Percentiles rank a stretch among this genome's conserved stretches.
These are phyloP conservation scores for Epizoanthus scotinus DNA, from an alignment of 92 coral and sea anemone genomes.

Conservation along the genomic window DNA sequence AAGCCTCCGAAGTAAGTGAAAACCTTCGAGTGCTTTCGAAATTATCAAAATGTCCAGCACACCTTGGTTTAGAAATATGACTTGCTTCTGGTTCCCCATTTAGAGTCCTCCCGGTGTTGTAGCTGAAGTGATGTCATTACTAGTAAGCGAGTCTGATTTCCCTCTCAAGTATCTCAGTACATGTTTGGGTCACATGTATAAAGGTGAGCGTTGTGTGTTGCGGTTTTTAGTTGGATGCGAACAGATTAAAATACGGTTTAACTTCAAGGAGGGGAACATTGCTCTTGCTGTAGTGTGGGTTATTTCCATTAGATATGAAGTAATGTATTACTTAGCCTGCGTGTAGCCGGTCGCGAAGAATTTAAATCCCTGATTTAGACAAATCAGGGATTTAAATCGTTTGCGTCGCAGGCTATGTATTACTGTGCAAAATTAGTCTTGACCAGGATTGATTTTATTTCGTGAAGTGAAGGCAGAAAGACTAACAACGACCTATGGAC, in stretches of 20 bases:
- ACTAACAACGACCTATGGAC: too few relatives aligned
- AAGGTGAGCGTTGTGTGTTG: background rate
- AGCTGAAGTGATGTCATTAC: constrained; percentile 7
- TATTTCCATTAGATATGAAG: background rate
- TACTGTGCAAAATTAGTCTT: too few relatives aligned
- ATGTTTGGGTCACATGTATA: background rate
- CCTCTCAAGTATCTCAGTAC: constrained; percentile 1
- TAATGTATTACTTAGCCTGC: too few relatives aligned
- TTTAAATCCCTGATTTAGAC: too few relatives aligned
- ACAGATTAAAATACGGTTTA: background rate
- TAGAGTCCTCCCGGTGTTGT: background rate
- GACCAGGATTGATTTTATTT: too few relatives aligned
- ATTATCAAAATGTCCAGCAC: background rate
- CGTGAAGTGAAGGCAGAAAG: too few relatives aligned
- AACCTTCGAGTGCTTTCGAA: background rate
- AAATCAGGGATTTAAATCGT: too few relatives aligned
- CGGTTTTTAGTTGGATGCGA: background rate
- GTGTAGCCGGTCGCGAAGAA: too few relatives aligned
- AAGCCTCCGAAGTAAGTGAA: constrained; percentile 39
- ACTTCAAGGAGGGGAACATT: too few relatives aligned
- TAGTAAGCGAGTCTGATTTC: background rate
- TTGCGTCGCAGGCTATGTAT: too few relatives aligned
- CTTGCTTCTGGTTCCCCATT: background rate
- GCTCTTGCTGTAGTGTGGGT: background rate
- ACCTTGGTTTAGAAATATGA: background rate